Conservation (phyloP, 2,888 invertebrate species). For the Pammene fasciana region DNA sequence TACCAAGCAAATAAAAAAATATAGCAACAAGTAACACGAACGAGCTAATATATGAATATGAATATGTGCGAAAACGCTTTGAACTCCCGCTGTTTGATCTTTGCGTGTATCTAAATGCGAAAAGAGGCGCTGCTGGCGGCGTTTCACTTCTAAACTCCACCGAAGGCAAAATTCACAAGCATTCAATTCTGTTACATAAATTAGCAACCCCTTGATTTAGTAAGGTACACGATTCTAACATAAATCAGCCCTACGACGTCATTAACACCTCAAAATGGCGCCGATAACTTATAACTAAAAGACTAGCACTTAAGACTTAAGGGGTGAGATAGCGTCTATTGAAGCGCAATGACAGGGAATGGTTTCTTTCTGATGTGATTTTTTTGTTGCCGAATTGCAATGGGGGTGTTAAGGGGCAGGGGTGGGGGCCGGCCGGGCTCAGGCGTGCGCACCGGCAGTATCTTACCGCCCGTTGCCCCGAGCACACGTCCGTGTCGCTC, state of each 20-base stretch:
- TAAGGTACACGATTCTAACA: constrained; percentile 56
- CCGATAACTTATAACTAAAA: constrained; percentile 70
- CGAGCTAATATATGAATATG: constrained; percentile 68
- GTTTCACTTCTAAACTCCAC: constrained; percentile 53
- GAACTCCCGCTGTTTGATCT: constrained; percentile 70
- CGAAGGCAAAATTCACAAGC: constrained; percentile 62
- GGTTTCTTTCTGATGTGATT: constrained; percentile 73
- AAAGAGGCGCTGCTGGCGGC: constrained; percentile 55
- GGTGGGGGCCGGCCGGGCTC: constrained; percentile 71
- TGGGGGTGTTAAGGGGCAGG: constrained; percentile 52
- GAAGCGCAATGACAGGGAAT: constrained; percentile 75
- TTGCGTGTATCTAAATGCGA: constrained; percentile 55
- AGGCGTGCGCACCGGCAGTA: constrained; percentile 80
- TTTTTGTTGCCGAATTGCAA: constrained; percentile 77
- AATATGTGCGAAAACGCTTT: constrained; percentile 66
- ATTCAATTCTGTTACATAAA: constrained; percentile 64
- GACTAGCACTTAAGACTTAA: constrained; percentile 66
- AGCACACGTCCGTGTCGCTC: constrained; percentile 53
- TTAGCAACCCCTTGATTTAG: constrained; percentile 55
- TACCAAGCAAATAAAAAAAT: constrained; percentile 56
- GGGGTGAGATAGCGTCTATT: constrained; percentile 67
- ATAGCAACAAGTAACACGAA: constrained; percentile 61
- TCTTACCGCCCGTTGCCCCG: constrained; percentile 59
- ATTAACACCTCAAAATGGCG: constrained; percentile 64
- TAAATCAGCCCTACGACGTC: constrained; percentile 67